These are phyloP conservation scores for Pavo muticus DNA, from an alignment of 2,113 vertebrate genomes.

Conservation along the genomic window DNA sequence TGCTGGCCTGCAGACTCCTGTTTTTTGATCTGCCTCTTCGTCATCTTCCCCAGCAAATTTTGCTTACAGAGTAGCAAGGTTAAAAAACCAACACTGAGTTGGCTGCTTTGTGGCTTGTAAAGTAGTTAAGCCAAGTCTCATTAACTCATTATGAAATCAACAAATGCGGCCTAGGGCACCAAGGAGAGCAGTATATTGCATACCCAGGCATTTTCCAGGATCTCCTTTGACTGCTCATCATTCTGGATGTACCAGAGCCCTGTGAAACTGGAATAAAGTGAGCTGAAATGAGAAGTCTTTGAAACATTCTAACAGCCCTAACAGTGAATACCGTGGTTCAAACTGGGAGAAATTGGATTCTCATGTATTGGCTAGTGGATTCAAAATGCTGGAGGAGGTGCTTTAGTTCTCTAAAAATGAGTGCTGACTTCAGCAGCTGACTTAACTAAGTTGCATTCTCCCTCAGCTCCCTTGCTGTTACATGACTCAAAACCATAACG, in stretches of 20 bases:
- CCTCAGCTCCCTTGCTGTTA: background rate
- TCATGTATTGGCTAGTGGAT: background rate
- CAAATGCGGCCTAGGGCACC: background rate
- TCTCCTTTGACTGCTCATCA: background rate
- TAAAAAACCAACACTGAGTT: background rate
- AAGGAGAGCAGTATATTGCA: background rate
- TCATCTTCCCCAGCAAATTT: background rate
- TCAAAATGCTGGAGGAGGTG: background rate
- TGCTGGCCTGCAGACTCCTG: background rate
- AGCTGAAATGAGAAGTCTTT: background rate
- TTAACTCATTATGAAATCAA: background rate
- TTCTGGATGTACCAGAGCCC: background rate
- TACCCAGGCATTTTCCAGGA: background rate
- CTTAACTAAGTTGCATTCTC: background rate
- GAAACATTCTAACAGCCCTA: background rate
- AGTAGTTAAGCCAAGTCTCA: background rate
- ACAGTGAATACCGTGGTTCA: background rate
- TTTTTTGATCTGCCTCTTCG: background rate
- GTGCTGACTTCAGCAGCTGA: background rate
- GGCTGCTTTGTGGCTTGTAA: background rate
- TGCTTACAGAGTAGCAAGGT: background rate
- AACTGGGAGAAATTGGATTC: background rate
- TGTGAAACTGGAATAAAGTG: background rate
- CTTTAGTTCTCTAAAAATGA: background rate
- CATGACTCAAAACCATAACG: background rate